Conservation (phyloP, 2,113 vertebrate species). For the Megalops atlanticus region DNA sequence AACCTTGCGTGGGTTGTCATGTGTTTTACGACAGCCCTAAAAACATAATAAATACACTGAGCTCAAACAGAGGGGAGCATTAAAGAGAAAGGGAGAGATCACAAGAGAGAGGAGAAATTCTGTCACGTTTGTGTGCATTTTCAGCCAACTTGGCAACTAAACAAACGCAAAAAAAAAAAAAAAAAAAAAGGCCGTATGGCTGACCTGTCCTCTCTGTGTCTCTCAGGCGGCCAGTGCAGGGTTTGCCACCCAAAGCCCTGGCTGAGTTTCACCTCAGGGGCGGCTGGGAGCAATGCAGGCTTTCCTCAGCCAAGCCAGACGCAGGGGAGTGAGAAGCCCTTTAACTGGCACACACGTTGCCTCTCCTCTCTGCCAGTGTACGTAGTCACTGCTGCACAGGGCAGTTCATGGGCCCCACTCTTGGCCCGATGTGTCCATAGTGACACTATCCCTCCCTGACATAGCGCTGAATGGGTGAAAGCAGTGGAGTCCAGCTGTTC, state of each 20-base stretch:
- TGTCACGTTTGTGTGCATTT: conserved; percentile 38
- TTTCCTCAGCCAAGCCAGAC: conserved; percentile 45
- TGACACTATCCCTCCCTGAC: conserved; percentile 1
- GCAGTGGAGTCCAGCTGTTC: background rate
- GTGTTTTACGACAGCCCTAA: background rate
- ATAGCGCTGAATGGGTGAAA: background rate
- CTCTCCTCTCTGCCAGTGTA: conserved; percentile 27
- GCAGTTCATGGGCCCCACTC: conserved; percentile 12
- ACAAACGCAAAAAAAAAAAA: conserved; percentile 29
- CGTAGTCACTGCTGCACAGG: conserved; percentile 29
- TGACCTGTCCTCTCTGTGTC: conserved; percentile 42
- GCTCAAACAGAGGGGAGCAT: background rate
- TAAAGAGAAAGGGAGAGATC: conserved; percentile 12
- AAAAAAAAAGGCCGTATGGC: conserved; percentile 28
- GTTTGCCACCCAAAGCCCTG: conserved; percentile 53
- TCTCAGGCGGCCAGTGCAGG: conserved; percentile 18
- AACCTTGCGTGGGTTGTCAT: background rate
- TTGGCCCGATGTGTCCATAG: background rate
- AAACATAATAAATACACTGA: background rate
- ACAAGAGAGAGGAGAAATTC: background rate
- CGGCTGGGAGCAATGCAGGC: conserved; percentile 44
- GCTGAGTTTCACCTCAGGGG: conserved; percentile 46
- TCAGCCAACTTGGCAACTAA: conserved; percentile 46
- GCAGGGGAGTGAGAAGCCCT: conserved; percentile 20
- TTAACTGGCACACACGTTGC: conserved; percentile 11